These are phyloP conservation scores for Folsomia candida DNA, from an alignment of 2,888 invertebrate genomes.

Conservation along the genomic window DNA sequence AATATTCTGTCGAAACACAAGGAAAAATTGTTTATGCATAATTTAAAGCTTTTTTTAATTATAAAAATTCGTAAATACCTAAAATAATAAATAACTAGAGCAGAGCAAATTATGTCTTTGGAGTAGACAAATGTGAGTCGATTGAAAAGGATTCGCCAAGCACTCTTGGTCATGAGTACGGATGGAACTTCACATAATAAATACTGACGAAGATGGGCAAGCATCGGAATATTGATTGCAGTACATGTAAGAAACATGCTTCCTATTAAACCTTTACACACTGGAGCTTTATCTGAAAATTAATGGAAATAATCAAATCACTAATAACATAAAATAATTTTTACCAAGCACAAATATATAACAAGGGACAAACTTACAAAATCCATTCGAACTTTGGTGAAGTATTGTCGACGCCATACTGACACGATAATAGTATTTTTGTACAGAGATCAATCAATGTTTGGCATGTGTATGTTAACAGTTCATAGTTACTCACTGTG, in stretches of 20 bases:
- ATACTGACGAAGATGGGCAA: slow-evolving; percentile 54
- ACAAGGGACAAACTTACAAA: slow-evolving; percentile 52
- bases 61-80: slow-evolving; percentile 49
- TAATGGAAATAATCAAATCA: slow-evolving; percentile 8
- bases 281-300: slow-evolving; percentile 57
- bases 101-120: slow-evolving; percentile 58
- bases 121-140: slow-evolving; percentile 57
- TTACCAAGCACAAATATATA: slow-evolving; percentile 1
- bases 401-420: slow-evolving; percentile 52
- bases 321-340: not conserved
- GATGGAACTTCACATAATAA: slow-evolving; percentile 55
- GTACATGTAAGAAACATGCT: slow-evolving; percentile 56
- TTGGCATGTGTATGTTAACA: too few species aligned
- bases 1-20: slow-evolving; percentile 54
- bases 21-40: too few species aligned
- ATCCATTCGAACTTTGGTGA: slow-evolving; percentile 54
- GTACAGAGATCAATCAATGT: too few species aligned
- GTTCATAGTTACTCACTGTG: too few species aligned
- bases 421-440: too few species aligned
- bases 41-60: not conserved
- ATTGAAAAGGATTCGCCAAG: slow-evolving; percentile 48
- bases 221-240: slow-evolving; percentile 56
- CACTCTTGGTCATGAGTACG: slow-evolving; percentile 52
- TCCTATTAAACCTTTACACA: slow-evolving; percentile 57
- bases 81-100: slow-evolving; percentile 59